Percentiles rank a stretch among this genome's conserved stretches.
phyloP scores from a whole-genome alignment of 2,113 vertebrate species.

The Charadrius vociferus region DNA sequence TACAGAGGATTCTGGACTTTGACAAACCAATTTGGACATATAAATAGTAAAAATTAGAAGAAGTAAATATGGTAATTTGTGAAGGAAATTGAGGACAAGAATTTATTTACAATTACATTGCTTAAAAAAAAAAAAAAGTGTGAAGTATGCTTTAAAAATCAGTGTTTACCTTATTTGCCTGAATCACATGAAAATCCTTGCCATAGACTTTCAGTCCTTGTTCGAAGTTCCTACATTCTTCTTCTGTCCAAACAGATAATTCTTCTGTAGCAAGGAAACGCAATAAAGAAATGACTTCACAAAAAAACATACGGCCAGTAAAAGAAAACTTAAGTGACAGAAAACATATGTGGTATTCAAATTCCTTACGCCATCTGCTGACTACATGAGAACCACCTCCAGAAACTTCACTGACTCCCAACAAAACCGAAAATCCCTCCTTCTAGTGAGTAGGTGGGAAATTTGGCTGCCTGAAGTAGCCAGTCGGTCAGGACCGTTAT shows the following conservation, averaged over 20 bases:
- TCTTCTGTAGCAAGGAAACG: conserved; percentile 80
- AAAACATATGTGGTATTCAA: not conserved
- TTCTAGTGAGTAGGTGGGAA: not conserved
- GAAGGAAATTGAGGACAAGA: not conserved
- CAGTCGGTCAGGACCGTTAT: too few relatives aligned
- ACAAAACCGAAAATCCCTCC: not conserved
- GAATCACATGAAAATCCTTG: conserved; percentile 95
- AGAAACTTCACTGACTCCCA: not conserved
- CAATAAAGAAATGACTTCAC: not conserved
- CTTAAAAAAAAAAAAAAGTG: not conserved
- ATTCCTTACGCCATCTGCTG: not conserved
- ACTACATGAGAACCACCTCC: not conserved
- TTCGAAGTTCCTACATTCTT: conserved; percentile 96
- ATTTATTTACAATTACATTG: not conserved
- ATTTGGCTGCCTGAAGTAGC: not conserved
- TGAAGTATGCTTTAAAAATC: not conserved
- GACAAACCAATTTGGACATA: not conserved
- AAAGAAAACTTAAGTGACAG: not conserved
- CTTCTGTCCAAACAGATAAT: conserved; percentile 94
- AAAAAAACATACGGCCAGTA: not conserved
- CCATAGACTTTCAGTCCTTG: conserved; percentile 94
- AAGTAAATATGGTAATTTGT: not conserved
- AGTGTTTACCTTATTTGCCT: conserved; percentile 91
- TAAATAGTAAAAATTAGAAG: not conserved
- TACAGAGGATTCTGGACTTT: not conserved